Evolutionary conservation across 1,140 invertebrate genomes (phyloP).

Genomic region (Ctenoplectra terminalis): DNA sequence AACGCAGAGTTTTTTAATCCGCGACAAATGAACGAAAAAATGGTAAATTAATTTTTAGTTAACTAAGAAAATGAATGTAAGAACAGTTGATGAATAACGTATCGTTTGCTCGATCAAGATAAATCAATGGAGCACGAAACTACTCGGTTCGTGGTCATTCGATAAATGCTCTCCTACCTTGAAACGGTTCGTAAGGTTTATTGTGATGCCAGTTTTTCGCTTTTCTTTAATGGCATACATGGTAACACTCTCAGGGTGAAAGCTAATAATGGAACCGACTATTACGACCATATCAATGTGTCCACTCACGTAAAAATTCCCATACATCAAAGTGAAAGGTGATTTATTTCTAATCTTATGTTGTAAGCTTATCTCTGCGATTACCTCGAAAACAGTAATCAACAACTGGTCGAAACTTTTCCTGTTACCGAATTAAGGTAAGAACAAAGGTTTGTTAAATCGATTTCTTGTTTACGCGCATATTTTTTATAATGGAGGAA

Average conservation of each 20-base stretch:
- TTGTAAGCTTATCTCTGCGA: neutral
- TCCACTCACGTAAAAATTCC: neutral
- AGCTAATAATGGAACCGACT: slow-evolving; percentile 10
- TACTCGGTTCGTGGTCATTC: neutral
- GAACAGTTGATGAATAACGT: neutral
- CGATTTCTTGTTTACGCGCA: too few relatives aligned
- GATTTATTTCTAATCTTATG: too few relatives aligned
- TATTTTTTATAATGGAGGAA: too few relatives aligned
- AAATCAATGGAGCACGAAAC: slow-evolving; percentile 3
- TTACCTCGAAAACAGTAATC: neutral
- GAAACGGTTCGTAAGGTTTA: slow-evolving; percentile 4
- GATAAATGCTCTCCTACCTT: neutral
- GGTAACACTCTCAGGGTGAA: neutral
- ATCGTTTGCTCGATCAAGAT: neutral
- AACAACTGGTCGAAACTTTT: neutral
- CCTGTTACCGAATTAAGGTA: neutral
- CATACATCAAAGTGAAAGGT: neutral
- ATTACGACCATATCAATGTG: neutral
- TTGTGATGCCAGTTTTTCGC: neutral
- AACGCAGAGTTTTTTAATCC: neutral
- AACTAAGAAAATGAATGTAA: neutral
- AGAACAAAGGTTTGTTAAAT: too few relatives aligned
- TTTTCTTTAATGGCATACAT: neutral
- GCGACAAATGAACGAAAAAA: neutral
- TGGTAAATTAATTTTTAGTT: neutral